Evolutionary conservation across 2,113 vertebrate genomes (phyloP).

Genomic region (Aptenodytes forsteri): DNA sequence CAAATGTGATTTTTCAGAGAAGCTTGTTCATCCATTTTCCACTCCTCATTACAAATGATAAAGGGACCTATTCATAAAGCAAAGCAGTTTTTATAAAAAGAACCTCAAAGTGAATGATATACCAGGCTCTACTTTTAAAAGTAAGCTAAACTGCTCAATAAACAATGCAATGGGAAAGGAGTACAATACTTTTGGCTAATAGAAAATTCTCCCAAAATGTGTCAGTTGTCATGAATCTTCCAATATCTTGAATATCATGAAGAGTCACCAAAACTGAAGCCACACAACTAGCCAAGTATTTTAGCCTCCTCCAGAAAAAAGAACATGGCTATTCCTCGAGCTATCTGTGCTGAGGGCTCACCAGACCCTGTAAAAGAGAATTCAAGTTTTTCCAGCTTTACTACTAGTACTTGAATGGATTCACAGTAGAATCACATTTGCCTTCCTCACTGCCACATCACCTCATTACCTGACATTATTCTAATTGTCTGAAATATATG

Average conservation of each 20-base stretch:
- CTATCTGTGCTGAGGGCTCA: background rate
- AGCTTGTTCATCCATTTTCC: constrained; percentile 19
- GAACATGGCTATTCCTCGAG: background rate
- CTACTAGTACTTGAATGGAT: background rate
- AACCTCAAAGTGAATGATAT: background rate
- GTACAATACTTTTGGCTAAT: background rate
- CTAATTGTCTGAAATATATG: background rate
- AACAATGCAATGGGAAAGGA: background rate
- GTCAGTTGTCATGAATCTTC: background rate
- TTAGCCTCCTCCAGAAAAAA: background rate
- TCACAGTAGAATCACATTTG: background rate
- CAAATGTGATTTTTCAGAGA: constrained; percentile 1
- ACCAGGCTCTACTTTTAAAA: background rate
- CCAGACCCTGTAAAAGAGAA: background rate
- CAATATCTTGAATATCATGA: background rate
- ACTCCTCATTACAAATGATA: constrained; percentile 27
- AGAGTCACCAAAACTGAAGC: background rate
- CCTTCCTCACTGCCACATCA: background rate
- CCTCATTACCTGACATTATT: background rate
- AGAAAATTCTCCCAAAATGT: background rate
- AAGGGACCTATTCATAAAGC: background rate
- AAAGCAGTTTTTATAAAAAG: background rate
- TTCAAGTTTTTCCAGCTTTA: background rate
- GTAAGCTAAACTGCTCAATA: background rate
- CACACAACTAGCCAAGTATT: background rate